phyloP scores from a whole-genome alignment of 2,797 vertebrate species.

The Loris lydekkerianus region DNA sequence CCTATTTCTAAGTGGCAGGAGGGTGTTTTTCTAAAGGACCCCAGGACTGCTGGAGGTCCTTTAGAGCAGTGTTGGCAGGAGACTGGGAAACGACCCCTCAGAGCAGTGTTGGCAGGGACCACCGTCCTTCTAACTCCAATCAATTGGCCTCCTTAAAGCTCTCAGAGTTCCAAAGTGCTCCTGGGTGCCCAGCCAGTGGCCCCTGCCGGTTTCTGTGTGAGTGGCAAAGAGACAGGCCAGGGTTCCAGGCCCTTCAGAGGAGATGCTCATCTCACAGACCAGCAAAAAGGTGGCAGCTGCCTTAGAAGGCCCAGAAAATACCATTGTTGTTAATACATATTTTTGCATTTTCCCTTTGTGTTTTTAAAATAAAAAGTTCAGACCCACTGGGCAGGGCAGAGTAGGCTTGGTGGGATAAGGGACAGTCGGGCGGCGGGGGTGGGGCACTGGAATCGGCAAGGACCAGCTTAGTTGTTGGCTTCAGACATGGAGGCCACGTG shows the following conservation, averaged over 20 bases:
- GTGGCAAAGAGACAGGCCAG: neutral
- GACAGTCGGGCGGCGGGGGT: neutral
- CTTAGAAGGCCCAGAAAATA: neutral
- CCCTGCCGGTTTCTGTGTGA: neutral
- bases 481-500: slow-evolving; percentile 94
- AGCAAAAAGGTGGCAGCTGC: neutral
- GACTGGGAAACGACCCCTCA: neutral
- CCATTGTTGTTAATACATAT: neutral
- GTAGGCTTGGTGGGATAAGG: neutral
- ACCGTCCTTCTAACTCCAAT: neutral
- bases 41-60: neutral
- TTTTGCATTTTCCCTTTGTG: neutral
- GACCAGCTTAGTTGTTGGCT: slow-evolving; percentile 91
- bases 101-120: neutral
- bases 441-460: neutral
- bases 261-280: slow-evolving; percentile 28
- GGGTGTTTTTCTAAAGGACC: neutral
- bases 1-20: neutral
- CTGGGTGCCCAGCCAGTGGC: neutral
- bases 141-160: neutral
- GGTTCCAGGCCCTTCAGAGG: neutral
- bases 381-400: neutral
- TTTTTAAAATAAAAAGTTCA: slow-evolving; percentile 32
- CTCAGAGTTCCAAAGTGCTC: neutral
- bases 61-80: neutral